These are phyloP conservation scores for Poecilia picta DNA, from an alignment of 2,797 vertebrate genomes.

Conservation along the genomic window DNA sequence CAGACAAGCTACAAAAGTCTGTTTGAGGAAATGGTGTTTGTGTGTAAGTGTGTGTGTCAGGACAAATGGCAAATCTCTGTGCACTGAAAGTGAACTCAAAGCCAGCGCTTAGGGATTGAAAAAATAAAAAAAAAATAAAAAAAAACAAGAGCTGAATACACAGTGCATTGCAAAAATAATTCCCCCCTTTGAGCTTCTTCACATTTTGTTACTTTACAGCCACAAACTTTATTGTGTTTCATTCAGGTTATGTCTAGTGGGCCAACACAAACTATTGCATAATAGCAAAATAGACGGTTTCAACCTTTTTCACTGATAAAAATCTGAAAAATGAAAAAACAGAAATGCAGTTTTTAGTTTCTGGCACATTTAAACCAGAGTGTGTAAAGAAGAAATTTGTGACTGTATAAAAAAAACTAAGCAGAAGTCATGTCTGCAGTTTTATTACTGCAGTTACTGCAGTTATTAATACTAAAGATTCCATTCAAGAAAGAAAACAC, in stretches of 20 bases:
- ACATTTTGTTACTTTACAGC: slow-evolving; percentile 41
- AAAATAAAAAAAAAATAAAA: slow-evolving; percentile 20
- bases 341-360: not conserved
- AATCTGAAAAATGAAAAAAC: not conserved
- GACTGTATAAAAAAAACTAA: not conserved
- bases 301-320: not conserved
- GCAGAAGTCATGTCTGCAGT: not conserved
- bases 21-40: slow-evolving; percentile 52
- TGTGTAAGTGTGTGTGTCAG: slow-evolving; percentile 26
- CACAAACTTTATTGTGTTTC: slow-evolving; percentile 31
- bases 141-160: slow-evolving; percentile 65
- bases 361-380: not conserved
- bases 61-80: slow-evolving; percentile 68
- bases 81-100: slow-evolving; percentile 55
- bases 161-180: slow-evolving; percentile 56
- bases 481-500: not conserved
- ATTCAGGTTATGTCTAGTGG: not conserved
- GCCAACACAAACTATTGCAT: not conserved
- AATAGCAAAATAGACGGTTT: not conserved
- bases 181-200: slow-evolving; percentile 39
- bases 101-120: slow-evolving; percentile 67
- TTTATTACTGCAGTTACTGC: no score
- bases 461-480: not conserved
- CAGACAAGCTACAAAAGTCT: slow-evolving; percentile 69
- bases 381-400: not conserved